Base-by-base conservation (phyloP, 23 tunicate genomes). In the Styela plicata region DNA sequence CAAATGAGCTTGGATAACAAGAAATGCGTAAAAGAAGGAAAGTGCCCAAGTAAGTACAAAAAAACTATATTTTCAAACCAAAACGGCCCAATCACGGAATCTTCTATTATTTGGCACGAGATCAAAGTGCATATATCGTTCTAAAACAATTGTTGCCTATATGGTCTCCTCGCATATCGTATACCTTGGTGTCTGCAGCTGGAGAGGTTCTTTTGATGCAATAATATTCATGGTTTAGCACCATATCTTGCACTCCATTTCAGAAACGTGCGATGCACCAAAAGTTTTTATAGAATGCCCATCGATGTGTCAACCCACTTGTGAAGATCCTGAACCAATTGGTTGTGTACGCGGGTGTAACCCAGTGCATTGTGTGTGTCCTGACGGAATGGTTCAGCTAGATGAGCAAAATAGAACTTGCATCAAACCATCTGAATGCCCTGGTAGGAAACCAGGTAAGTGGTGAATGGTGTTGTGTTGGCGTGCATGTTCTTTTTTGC, bases 341-440 rank as follows among this genome's bases (percentile, higher is more conserved):
- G 30, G 31, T 0, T 76, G 81, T 53, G 7, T 24, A 37, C 52
- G 64, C 17, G 68, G 33, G 36, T 76, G 81, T 26, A 76, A 44
- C 65, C 53, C 64, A 18, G 22, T 33, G n/a, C 10, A 33, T 0
- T 76, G 81, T 26, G 65, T 76, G 36, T 76, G 81, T 65, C 33
- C 63, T 17, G 24, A 25, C 5, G 81, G 81, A 21, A 76, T 44
- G 64, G 64, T 76, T 24, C 67, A 76, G 24, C 65, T 44, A 25
- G 81, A 76, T 29, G 81, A 76, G 53, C 18, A 22, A 24, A 76
- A 53, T 1, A 64, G 52, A 16, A 76, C 81, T 53, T 76, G 81
- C 31, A 57, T 76, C 26, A 44, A 36, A 1, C 81, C 33, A 0
- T 1, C 36, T 24, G 1, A 76, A 1, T 76, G 81, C 31, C 81